A percentile compares a stretch with the other conserved stretches of the same genome.
Evolutionary conservation across 1,140 invertebrate species (phyloP).

Genomic region (Rhagoletis pomonella): DNA sequence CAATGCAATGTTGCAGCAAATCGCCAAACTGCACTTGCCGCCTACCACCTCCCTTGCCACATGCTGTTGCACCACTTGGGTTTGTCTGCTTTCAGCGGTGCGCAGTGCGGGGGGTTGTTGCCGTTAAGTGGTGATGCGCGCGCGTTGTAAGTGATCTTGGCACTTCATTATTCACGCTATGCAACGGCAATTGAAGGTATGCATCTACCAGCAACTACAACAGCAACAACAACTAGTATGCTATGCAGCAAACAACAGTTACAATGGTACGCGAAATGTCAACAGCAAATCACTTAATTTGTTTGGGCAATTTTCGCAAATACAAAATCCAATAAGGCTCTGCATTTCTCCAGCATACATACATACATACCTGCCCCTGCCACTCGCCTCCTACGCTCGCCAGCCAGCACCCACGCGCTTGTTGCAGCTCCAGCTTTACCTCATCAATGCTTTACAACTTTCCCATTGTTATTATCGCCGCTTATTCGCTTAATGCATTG

Average conservation of each 20-base stretch:
- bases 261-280: constrained; percentile 65
- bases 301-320: constrained; percentile 69
- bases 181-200: neutral
- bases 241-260: neutral
- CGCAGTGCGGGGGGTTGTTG: neutral
- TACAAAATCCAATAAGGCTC: constrained; percentile 57
- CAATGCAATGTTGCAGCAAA: neutral
- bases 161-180: constrained; percentile 72
- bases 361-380: neutral
- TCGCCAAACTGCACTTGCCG: neutral
- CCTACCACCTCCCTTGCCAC: neutral
- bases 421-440: constrained; percentile 58
- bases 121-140: neutral
- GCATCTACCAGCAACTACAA: neutral
- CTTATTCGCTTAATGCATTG: neutral
- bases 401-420: neutral
- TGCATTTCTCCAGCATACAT: constrained; percentile 56
- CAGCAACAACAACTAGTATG: neutral
- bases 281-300: constrained; percentile 74
- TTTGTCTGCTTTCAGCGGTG: neutral
- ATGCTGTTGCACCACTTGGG: neutral
- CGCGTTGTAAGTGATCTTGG: constrained; percentile 68
- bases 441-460: constrained; percentile 35
- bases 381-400: neutral
- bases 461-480: constrained; percentile 6